Evolutionary conservation across 2,888 invertebrate species (phyloP), one percentile per base, ranked within the genome.

Genomic region (Ectemnius cavifrons): DNA sequence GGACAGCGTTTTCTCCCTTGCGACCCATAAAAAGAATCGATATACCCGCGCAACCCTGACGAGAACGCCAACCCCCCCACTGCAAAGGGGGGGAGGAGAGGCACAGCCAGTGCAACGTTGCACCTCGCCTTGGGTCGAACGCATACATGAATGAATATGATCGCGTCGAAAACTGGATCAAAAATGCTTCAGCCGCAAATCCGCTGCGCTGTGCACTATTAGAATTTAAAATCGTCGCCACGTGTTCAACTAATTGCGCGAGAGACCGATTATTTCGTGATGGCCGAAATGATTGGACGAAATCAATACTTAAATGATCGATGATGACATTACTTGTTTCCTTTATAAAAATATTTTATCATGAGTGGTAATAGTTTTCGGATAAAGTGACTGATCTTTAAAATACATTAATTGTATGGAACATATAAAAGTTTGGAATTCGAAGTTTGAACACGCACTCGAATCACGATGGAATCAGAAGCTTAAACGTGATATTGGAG

Each of bases 21-120:
- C 72, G 72, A 47, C 63, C n/a, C 23, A 46, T 37, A 52, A 72
- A 73, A 73, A 61, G 64, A 20, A 73, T 71, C 67, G 67, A 59
- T 57, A 49, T 37, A 37, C 37, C 37, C 37, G 37, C 37, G 37
- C 37, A 37, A 37, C 37, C 37, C 37, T 37, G 37, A 37, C 37
- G 37, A 8, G 37, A 37, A 37, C 28, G 56, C 28, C 49, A 62
- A 45, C 70, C 13, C 20, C 20, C 37, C 13, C 20, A 16, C 11
- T 46, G 62, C 20, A 62, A 67, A 68, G 67, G 60, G 23, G 23
- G 23, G 3, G 45, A 18, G 23, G 23, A 3, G 45, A 18, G 23
- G 61, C 64, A 46, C 13, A 37, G 60, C n/a, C 64, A 28, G 8
- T 57, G 63, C 18, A 16, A 20, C 8, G 49, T 46, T 47, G 73